Percentiles rank a stretch among this genome's conserved stretches.
Evolutionary conservation across 2,113 vertebrate genomes (phyloP).

Genomic region (Stomatorhinus ivindoensis): DNA sequence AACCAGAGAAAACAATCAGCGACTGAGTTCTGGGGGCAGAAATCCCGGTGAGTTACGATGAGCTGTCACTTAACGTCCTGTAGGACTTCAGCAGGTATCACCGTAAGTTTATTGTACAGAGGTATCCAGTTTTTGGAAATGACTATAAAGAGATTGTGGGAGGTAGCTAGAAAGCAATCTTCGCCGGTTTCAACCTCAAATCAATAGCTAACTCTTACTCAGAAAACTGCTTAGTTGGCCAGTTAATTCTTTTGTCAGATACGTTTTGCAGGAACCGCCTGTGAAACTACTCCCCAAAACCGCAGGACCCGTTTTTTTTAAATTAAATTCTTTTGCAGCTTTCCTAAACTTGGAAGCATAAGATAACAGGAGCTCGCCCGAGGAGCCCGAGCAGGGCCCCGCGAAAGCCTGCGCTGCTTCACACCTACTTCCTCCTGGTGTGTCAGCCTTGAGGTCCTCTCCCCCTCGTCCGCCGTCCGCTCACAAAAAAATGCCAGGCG

Average conservation of each 20-base stretch:
- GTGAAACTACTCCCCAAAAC: background rate
- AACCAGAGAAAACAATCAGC: background rate
- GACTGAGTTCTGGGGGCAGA: background rate
- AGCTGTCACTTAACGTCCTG: background rate
- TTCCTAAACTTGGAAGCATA: conserved; percentile 9
- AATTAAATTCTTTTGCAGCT: background rate
- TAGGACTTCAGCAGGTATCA: background rate
- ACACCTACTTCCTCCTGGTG: conserved; percentile 37
- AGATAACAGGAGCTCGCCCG: background rate
- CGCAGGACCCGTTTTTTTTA: background rate
- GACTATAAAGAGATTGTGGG: conserved; percentile 14
- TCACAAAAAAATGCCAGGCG: conserved; percentile 32
- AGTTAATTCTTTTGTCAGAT: background rate
- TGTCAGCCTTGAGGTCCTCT: conserved; percentile 38
- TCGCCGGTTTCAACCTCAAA: background rate
- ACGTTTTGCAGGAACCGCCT: background rate
- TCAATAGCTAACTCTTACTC: background rate
- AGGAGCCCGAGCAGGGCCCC: conserved; percentile 24
- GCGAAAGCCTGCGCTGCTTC: conserved; percentile 35
- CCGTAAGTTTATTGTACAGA: background rate
- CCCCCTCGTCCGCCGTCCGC: conserved; percentile 49
- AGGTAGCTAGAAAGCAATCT: background rate
- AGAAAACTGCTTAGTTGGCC: background rate
- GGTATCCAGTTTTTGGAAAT: conserved; percentile 4
- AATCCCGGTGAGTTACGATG: background rate